Evolutionary conservation across 2,797 vertebrate genomes (phyloP).

Genomic region (Cryptoblepharus egeriae): DNA sequence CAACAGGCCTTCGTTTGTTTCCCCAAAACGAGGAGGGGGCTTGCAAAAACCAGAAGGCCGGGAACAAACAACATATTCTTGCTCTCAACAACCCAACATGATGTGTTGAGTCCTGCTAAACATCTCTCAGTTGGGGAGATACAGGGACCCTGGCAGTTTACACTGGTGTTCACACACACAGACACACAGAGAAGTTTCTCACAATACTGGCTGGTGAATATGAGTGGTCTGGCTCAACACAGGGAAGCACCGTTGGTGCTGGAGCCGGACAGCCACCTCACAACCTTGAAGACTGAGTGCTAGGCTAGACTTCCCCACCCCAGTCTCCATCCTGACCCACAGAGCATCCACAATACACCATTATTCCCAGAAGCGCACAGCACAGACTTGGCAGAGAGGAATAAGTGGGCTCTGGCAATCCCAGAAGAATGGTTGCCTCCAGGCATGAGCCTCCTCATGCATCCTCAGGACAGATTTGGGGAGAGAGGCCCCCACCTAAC

Average conservation of each 20-base stretch:
- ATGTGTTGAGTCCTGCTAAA: constrained; percentile 68
- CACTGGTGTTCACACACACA: background rate
- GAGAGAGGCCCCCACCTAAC: no score
- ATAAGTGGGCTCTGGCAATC: no score
- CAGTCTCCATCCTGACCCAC: no score
- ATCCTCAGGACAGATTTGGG: no score
- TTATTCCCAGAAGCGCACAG: no score
- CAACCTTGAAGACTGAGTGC: background rate
- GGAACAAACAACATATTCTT: constrained; percentile 74
- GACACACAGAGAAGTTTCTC: no score
- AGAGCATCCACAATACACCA: no score
- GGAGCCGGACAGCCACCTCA: background rate
- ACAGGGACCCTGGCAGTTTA: constrained; percentile 62
- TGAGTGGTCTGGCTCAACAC: background rate
- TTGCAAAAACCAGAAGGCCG: constrained; percentile 66
- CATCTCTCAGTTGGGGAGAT: constrained; percentile 63
- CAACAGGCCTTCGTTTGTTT: constrained; percentile 71
- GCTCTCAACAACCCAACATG: constrained; percentile 71
- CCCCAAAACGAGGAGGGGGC: constrained; percentile 60
- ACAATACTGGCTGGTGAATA: background rate
- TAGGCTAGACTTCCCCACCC: no score
- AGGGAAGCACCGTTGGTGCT: no score
- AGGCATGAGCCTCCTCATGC: no score
- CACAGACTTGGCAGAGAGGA: no score
- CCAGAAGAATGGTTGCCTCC: no score